Percentiles rank a stretch among this genome's conserved stretches.
Evolutionary conservation across 2,113 vertebrate species (phyloP).

Genomic region (Engraulis encrasicolus): DNA sequence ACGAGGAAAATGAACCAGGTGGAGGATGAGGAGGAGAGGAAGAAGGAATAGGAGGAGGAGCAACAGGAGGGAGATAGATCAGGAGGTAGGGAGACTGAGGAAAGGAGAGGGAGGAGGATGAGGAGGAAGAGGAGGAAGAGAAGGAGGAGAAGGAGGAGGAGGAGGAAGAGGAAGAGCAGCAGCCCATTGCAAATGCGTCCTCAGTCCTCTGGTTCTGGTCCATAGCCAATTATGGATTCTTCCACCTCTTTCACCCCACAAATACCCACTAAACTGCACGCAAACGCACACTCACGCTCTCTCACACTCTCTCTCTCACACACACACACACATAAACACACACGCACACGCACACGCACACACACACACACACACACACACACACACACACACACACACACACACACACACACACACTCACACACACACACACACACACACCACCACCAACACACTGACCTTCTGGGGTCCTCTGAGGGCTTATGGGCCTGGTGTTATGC

Average conservation of each 20-base stretch:
- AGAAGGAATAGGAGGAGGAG: not conserved
- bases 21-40: not conserved
- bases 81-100: no score
- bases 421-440: no score
- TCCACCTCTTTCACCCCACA: no score
- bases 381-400: no score
- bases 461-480: slow-evolving; percentile 48
- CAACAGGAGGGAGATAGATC: no score
- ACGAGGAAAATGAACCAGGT: not conserved
- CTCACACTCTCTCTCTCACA: no score
- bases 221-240: slow-evolving; percentile 38
- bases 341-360: no score
- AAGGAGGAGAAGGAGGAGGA: slow-evolving; percentile 7
- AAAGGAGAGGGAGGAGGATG: not conserved
- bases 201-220: not conserved
- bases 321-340: no score
- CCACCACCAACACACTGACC: slow-evolving; percentile 41
- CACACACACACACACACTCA: no score
- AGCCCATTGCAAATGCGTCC: slow-evolving; percentile 20
- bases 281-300: no score
- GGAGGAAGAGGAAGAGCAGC: not conserved
- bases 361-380: no score
- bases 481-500: slow-evolving; percentile 59
- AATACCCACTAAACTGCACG: no score
- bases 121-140: not conserved